These are phyloP conservation scores for Philhelius pedissequus DNA, from an alignment of 2,888 invertebrate genomes.

Conservation along the genomic window DNA sequence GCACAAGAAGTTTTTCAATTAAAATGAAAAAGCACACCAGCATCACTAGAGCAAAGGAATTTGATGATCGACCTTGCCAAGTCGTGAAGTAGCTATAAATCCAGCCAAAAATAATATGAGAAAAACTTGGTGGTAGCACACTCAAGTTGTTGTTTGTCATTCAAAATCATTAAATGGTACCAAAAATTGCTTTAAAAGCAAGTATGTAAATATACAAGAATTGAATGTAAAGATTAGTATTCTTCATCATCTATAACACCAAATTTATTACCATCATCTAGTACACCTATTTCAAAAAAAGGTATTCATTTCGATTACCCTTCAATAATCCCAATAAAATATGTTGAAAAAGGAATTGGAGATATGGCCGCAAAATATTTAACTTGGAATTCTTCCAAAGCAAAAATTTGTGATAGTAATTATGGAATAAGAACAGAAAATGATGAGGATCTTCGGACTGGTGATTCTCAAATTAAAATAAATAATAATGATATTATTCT, in stretches of 20 bases:
- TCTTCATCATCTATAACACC: neutral
- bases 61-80: too few relatives aligned
- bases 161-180: too few relatives aligned
- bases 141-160: too few relatives aligned
- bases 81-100: too few relatives aligned
- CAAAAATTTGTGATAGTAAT: constrained; percentile 1
- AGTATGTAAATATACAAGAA: neutral
- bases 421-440: neutral
- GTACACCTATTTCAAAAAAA: too few relatives aligned
- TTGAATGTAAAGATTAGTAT: neutral
- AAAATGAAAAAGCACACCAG: too few relatives aligned
- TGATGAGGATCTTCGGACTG: constrained; percentile 2
- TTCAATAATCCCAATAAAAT: neutral
- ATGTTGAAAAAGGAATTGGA: constrained; percentile 3
- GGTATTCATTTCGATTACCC: too few relatives aligned
- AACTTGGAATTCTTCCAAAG: neutral
- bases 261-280: too few relatives aligned
- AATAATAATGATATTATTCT: neutral
- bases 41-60: too few relatives aligned
- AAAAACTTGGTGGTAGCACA: too few relatives aligned
- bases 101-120: too few relatives aligned
- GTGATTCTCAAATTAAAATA: neutral
- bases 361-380: neutral
- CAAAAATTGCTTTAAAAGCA: neutral
- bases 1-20: too few relatives aligned